phyloP scores from a whole-genome alignment of 1,140 invertebrate species.

The Calephelis nemesis region DNA sequence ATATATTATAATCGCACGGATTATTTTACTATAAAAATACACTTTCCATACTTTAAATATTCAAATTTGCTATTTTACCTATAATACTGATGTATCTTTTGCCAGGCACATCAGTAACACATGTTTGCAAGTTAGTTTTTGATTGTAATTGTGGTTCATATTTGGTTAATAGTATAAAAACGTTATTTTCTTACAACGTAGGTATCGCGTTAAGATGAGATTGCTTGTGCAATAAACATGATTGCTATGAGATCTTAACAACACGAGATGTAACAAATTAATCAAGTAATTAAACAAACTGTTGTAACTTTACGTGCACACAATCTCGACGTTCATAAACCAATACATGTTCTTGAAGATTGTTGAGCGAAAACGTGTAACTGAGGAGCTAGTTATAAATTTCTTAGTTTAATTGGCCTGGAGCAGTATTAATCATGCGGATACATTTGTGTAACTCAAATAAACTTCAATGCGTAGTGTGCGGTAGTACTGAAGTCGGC shows the following conservation, averaged over 20 bases:
- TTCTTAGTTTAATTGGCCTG: conserved; percentile 37
- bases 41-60: no score
- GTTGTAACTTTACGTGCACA: conserved; percentile 4
- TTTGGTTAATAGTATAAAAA: no score
- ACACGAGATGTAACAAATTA: background rate
- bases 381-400: conserved; percentile 29
- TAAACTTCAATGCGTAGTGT: conserved; percentile 35
- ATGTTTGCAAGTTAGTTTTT: no score
- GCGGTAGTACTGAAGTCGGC: conserved; percentile 40
- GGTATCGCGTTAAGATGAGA: no score
- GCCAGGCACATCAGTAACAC: no score
- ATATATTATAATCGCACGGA: no score
- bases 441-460: conserved; percentile 30
- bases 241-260: background rate
- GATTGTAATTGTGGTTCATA: no score
- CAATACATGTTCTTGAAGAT: conserved; percentile 9
- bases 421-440: conserved; percentile 36
- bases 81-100: no score
- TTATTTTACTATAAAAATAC: no score
- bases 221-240: no score
- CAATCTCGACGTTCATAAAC: background rate
- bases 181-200: no score
- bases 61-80: no score
- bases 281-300: background rate
- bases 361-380: conserved; percentile 26